Conservation (phyloP, 2,113 vertebrate genomes). For the Fregetta grallaria region DNA sequence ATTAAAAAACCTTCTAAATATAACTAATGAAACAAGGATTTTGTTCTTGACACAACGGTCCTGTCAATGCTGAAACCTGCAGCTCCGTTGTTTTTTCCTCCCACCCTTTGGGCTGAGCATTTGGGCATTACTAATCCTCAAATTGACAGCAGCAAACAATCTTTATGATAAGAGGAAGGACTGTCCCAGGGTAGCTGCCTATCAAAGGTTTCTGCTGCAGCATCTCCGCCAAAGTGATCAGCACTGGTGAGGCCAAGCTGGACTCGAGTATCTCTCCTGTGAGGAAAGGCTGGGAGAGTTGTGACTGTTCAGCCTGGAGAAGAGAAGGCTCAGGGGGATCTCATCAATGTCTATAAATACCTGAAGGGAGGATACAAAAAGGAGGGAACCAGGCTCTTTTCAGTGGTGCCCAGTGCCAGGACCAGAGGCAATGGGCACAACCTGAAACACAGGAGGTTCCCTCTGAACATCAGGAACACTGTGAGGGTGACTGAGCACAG, state of each 20-base stretch:
- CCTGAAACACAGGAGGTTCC: neutral
- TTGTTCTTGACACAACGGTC: neutral
- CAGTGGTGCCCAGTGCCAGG: neutral
- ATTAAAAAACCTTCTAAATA: neutral
- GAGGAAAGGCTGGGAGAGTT: neutral
- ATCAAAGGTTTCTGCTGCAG: neutral
- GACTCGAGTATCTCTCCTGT: neutral
- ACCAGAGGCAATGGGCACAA: neutral
- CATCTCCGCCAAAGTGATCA: neutral
- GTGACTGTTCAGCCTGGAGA: neutral
- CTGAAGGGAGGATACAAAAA: neutral
- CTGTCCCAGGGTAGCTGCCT: neutral
- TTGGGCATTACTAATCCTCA: neutral
- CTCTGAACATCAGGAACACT: neutral
- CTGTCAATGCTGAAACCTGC: neutral
- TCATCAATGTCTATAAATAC: no score
- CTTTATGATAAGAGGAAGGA: neutral
- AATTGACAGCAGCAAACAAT: neutral
- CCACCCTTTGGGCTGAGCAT: neutral
- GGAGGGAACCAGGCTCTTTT: accelerated
- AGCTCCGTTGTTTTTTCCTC: neutral
- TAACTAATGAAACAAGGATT: neutral
- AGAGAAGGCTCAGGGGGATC: neutral
- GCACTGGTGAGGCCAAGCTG: neutral
- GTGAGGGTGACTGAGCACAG: neutral